These are phyloP conservation scores for Ceratitis capitata DNA, from an alignment of 1,140 invertebrate species.

Conservation along the genomic window DNA sequence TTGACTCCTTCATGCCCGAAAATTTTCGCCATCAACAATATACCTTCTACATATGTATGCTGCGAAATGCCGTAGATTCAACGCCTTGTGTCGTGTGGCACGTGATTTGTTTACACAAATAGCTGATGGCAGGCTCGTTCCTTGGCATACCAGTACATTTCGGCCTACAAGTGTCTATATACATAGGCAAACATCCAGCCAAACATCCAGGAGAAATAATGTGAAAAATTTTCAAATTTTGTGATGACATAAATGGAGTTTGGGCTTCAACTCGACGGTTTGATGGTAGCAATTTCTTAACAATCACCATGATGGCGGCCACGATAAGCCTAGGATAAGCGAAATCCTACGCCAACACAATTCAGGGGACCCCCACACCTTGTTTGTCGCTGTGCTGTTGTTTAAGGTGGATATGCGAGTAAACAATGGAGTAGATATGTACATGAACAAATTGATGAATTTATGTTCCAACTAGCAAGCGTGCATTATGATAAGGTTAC, in stretches of 20 bases:
- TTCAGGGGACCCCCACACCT: background rate
- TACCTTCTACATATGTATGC: too few relatives aligned
- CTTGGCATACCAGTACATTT: background rate
- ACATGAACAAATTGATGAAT: too few relatives aligned
- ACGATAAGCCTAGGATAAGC: conserved; percentile 13
- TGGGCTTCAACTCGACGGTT: too few relatives aligned
- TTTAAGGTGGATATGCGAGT: background rate
- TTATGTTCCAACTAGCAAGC: too few relatives aligned
- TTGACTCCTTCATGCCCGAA: background rate
- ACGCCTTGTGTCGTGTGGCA: background rate
- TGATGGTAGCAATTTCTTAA: background rate
- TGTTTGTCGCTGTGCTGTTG: background rate
- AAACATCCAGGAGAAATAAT: background rate
- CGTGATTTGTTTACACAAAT: conserved; percentile 30
- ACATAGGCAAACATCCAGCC: background rate
- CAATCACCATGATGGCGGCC: background rate
- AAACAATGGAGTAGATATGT: too few relatives aligned
- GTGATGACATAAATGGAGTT: background rate
- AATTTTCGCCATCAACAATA: background rate
- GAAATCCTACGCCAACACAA: background rate
- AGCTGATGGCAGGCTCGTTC: background rate
- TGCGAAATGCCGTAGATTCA: background rate
- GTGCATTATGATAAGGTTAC: too few relatives aligned
- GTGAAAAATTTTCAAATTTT: conserved; percentile 29
- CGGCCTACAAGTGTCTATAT: background rate